A percentile compares a stretch with the other conserved stretches of the same genome.
phyloP scores from a whole-genome alignment of 2,888 invertebrate genomes.

The Bellardia pandia region DNA sequence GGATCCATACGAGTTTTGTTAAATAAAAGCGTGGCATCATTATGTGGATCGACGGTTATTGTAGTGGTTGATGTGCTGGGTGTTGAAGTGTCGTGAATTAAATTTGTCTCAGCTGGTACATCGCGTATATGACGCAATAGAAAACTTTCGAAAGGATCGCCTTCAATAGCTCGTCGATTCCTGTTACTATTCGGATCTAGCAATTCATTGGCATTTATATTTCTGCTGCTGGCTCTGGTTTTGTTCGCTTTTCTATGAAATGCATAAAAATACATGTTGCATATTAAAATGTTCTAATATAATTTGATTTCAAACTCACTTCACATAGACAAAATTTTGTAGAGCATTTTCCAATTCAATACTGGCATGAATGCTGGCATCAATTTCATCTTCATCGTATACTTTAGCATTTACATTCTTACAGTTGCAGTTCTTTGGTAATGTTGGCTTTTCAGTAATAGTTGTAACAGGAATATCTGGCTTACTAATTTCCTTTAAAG shows the following conservation, averaged over 20 bases:
- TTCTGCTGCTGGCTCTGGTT: conserved; percentile 23
- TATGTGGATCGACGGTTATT: conserved; percentile 22
- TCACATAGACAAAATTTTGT: conserved; percentile 89
- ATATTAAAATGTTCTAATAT: too few relatives aligned
- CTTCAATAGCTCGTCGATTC: conserved; percentile 73
- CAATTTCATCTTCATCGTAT: conserved; percentile 83
- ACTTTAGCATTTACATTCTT: conserved; percentile 64
- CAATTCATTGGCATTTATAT: conserved; percentile 13
- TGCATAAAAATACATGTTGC: background rate
- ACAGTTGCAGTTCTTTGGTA: conserved; percentile 77
- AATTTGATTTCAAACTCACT: conserved; percentile 73
- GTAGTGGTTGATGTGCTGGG: conserved; percentile 39
- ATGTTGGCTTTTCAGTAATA: conserved; percentile 67
- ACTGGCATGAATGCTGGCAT: conserved; percentile 77
- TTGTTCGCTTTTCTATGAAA: conserved; percentile 73
- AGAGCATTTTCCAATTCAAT: conserved; percentile 92
- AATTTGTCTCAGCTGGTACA: conserved; percentile 12
- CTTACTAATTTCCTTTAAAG: conserved; percentile 75
- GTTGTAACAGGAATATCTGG: conserved; percentile 63
- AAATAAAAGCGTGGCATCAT: conserved; percentile 70
- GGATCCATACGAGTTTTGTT: conserved; percentile 80
- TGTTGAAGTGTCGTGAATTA: conserved; percentile 42
- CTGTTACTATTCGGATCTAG: conserved; percentile 46
- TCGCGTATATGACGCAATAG: conserved; percentile 78
- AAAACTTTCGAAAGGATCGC: conserved; percentile 75